These are phyloP conservation scores for Echinops telfairi DNA, from an alignment of 2,113 vertebrate genomes.

Conservation along the genomic window DNA sequence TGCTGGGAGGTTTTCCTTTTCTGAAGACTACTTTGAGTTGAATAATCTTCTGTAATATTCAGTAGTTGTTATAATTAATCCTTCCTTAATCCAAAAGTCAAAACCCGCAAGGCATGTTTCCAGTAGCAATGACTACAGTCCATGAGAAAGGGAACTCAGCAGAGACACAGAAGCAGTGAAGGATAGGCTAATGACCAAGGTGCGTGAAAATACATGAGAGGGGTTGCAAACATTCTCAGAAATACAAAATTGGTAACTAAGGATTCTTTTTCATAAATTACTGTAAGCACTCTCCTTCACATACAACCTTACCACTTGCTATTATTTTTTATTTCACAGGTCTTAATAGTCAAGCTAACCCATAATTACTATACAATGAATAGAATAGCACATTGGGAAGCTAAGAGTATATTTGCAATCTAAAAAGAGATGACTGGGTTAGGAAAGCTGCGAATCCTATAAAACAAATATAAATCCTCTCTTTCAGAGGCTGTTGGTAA, in stretches of 20 bases:
- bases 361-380: slow-evolving; percentile 70
- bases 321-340: slow-evolving; percentile 58
- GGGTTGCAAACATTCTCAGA: too few species aligned
- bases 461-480: slow-evolving; percentile 18
- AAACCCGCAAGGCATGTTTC: not conserved
- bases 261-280: too few species aligned
- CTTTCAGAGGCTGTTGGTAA: not conserved
- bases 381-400: not conserved
- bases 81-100: not conserved
- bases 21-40: too few species aligned
- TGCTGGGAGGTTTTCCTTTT: too few species aligned
- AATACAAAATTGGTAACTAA: too few species aligned
- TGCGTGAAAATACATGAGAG: not conserved
- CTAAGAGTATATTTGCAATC: slow-evolving; percentile 67
- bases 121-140: not conserved
- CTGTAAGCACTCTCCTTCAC: not conserved
- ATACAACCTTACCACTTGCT: not conserved
- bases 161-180: not conserved
- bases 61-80: not conserved
- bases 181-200: not conserved
- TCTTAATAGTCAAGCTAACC: slow-evolving; percentile 69
- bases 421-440: slow-evolving; percentile 65
- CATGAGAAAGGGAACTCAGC: not conserved
- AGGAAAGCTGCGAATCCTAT: slow-evolving; percentile 60
- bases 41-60: not conserved